Percentiles rank a stretch among this genome's conserved stretches.
phyloP scores from a whole-genome alignment of 2,797 vertebrate species.

The Perodicticus potto region DNA sequence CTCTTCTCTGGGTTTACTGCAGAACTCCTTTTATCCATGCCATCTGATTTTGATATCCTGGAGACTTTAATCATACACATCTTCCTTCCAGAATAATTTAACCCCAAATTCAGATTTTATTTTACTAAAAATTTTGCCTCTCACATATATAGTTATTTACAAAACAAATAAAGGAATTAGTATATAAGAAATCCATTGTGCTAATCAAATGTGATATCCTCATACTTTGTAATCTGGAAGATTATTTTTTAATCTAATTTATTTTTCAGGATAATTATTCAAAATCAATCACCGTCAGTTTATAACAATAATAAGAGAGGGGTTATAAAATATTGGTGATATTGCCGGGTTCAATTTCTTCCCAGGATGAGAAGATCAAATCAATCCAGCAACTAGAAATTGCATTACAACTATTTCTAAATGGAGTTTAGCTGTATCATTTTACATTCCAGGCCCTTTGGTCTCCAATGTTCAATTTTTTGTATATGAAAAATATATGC shows the following conservation, averaged over 20 bases:
- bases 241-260: slow-evolving; percentile 91
- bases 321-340: slow-evolving; percentile 85
- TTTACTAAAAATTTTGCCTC: slow-evolving; percentile 76
- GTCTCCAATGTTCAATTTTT: slow-evolving; percentile 76
- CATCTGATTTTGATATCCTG: not conserved
- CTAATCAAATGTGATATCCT: slow-evolving; percentile 85
- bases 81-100: slow-evolving; percentile 4
- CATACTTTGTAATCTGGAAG: slow-evolving; percentile 86
- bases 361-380: slow-evolving; percentile 86
- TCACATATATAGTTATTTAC: slow-evolving; percentile 74
- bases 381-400: slow-evolving; percentile 85
- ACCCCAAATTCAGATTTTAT: slow-evolving; percentile 44
- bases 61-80: not conserved
- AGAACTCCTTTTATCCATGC: not conserved
- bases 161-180: slow-evolving; percentile 68
- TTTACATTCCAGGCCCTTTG: slow-evolving; percentile 80
- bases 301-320: slow-evolving; percentile 88
- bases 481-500: slow-evolving; percentile 74
- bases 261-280: slow-evolving; percentile 88
- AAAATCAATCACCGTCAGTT: slow-evolving; percentile 91
- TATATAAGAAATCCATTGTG: slow-evolving; percentile 79
- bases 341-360: slow-evolving; percentile 87
- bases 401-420: slow-evolving; percentile 85
- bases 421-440: slow-evolving; percentile 78
- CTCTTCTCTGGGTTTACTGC: too few species aligned